phyloP scores from a whole-genome alignment of 1,140 invertebrate species.

The Caenorhabditis brenneri region DNA sequence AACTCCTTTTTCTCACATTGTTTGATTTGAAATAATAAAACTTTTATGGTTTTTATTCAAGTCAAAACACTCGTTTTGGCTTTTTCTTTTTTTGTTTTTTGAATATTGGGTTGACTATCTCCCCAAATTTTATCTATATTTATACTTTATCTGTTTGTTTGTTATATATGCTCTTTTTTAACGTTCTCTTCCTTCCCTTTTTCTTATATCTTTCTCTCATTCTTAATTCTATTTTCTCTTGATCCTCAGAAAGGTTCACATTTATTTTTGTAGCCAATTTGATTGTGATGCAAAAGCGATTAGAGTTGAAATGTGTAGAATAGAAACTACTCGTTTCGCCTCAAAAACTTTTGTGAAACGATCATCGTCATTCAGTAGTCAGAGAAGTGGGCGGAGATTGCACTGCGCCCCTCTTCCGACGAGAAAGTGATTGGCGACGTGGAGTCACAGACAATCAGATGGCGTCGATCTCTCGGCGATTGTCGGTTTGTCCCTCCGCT shows the following conservation, averaged over 20 bases:
- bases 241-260: too few species aligned
- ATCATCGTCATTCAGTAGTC: constrained; percentile 31
- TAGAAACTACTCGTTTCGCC: neutral
- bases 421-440: neutral
- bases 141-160: neutral
- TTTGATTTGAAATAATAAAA: constrained; percentile 34
- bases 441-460: neutral
- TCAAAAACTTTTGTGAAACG: neutral
- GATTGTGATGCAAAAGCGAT: constrained; percentile 36
- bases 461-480: constrained; percentile 11
- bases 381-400: neutral
- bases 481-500: neutral
- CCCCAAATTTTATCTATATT: too few species aligned
- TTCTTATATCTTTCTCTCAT: constrained; percentile 15
- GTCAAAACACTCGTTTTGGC: constrained; percentile 2
- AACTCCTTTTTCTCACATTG: neutral
- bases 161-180: neutral
- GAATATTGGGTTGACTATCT: neutral
- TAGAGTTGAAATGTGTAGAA: neutral
- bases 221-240: constrained; percentile 41
- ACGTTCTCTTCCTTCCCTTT: neutral
- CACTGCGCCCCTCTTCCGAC: neutral
- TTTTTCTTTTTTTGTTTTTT: neutral
- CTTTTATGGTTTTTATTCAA: neutral
- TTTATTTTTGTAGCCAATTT: neutral